Base-by-base conservation (phyloP, 2,113 vertebrate species). In the Synodontis membranacea region DNA sequence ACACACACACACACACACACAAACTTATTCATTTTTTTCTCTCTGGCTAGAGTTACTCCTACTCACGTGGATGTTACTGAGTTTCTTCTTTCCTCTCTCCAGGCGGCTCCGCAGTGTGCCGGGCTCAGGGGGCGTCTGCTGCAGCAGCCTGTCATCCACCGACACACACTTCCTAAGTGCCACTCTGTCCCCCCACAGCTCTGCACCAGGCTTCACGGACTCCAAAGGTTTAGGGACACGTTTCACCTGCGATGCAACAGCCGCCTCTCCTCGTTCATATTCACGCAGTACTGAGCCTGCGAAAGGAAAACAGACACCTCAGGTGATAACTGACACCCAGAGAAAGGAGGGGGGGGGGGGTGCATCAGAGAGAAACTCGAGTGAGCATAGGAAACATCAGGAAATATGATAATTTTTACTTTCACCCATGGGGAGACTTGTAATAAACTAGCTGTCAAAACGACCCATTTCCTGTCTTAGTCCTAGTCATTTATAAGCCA, bases 61-160 rank as follows among this genome's bases (percentile, higher is more conserved):
- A 96, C 96, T 97, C 93, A 99, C 97, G 19, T 92, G 88, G 56
- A 93, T 89, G 90, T 90, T 92, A 66, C 93, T 91, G 83, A 95
- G 92, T 90, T 94, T 95, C 89, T 91, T 92, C 91, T 92, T 93
- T 48, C 93, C 93, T 90, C 91, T 94, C 75, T 93, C 92, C 90
- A 94, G 92, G 12, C 92, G 92, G 86, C 91, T 94, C 88, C 93
- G 92, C 5, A 93, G 86, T 84, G 93, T 93, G 87, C 88, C 91
- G 70, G 93, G 91, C 78, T 95, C 92, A 84, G 93, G 89, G 74
- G 88, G 91, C 64, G 87, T 90, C 76, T 91, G 93, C 90, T 93
- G 95, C 91, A 96, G 93, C 79, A 95, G 92, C 8, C 91, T 6
- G 31, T 96, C 95, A 62, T 96, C 95, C 70, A 94, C 93, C 74